These are phyloP conservation scores for Squalus acanthias DNA, from an alignment of 2,797 vertebrate genomes.

Conservation along the genomic window DNA sequence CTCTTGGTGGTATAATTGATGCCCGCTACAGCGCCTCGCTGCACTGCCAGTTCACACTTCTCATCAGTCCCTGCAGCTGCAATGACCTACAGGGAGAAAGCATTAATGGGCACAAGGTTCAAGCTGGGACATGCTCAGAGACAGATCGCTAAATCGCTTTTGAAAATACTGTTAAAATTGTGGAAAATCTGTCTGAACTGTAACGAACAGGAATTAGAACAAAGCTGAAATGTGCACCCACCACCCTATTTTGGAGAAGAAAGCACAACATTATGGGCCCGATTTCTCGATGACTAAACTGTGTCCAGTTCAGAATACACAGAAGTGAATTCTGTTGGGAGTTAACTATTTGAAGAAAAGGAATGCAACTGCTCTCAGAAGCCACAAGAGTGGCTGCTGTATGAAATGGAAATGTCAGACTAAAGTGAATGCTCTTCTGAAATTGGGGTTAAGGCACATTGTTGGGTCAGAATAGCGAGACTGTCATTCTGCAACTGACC, in stretches of 20 bases:
- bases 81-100: constrained; percentile 31
- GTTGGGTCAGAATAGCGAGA: background rate
- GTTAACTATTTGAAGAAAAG: background rate
- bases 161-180: background rate
- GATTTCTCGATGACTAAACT: background rate
- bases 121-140: background rate
- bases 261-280: background rate
- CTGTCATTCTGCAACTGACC: background rate
- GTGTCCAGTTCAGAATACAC: background rate
- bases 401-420: background rate
- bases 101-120: background rate
- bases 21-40: constrained; percentile 16
- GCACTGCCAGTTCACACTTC: constrained; percentile 39
- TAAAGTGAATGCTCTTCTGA: background rate
- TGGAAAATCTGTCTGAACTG: background rate
- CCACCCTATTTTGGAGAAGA: background rate
- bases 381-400: background rate
- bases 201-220: background rate
- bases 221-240: background rate
- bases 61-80: constrained; percentile 38
- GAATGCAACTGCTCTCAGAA: background rate
- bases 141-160: background rate
- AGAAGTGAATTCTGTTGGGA: background rate
- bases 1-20: constrained; percentile 43
- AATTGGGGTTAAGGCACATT: background rate